Evolutionary conservation across 1,140 invertebrate genomes (phyloP).

Genomic region (Psilanteris sp.): DNA sequence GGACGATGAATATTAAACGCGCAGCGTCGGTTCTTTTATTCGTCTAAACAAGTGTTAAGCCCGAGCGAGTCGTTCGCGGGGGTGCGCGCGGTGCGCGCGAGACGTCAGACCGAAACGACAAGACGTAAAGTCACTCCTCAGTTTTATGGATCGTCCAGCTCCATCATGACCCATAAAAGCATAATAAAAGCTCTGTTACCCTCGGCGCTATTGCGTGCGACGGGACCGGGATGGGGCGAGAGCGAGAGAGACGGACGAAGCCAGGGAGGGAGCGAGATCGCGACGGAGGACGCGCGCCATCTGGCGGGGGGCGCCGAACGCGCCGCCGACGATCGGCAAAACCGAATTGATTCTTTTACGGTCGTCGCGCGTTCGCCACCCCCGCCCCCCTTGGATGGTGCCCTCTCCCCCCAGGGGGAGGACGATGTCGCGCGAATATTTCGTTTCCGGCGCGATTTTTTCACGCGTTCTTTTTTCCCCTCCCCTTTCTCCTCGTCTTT

Average conservation of each 20-base stretch:
- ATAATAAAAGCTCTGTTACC: conserved; percentile 77
- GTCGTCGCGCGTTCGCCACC: conserved; percentile 65
- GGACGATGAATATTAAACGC: conserved; percentile 54
- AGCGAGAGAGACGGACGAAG: no score
- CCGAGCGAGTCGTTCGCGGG: conserved; percentile 2
- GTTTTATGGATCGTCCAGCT: conserved; percentile 77
- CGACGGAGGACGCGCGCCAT: no score
- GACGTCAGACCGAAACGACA: conserved; percentile 43
- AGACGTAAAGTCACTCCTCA: conserved; percentile 64
- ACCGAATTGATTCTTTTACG: conserved; percentile 78
- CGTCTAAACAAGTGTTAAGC: conserved; percentile 53
- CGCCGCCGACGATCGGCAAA: conserved; percentile 41
- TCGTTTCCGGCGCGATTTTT: no score
- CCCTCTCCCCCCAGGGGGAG: no score
- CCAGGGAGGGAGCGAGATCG: no score
- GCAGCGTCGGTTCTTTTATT: conserved; percentile 45
- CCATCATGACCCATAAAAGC: conserved; percentile 77
- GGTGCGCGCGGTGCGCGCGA: conserved; percentile 17
- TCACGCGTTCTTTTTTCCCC: no score
- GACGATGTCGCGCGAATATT: no score
- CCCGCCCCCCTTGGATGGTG: no score
- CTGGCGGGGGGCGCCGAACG: conserved; percentile 30
- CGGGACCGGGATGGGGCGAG: no score
- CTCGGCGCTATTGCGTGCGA: conserved; percentile 66
- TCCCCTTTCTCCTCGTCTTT: no score